A percentile compares a stretch with the other conserved stretches of the same genome.
phyloP scores from a whole-genome alignment of 2,113 vertebrate genomes.

The Merops nubicus region DNA sequence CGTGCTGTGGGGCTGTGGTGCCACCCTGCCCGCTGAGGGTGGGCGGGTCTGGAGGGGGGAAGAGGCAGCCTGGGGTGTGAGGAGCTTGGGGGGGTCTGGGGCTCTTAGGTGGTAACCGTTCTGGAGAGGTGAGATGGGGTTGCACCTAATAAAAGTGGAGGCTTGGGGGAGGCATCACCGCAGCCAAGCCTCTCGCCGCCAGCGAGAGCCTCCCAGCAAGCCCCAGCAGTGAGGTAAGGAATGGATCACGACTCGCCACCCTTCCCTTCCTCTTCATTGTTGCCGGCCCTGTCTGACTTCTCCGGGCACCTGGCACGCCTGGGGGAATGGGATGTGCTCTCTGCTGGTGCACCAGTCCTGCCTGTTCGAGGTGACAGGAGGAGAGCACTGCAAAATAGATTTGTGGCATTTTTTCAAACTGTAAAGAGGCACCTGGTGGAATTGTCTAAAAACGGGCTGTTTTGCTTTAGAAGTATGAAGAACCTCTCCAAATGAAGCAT shows the following conservation, averaged over 20 bases:
- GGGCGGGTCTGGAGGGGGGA: background rate
- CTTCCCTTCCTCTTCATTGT: background rate
- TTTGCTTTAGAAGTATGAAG: background rate
- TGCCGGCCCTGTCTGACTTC: background rate
- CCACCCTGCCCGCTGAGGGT: accelerated
- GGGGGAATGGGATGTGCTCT: no score
- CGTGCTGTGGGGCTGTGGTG: accelerated
- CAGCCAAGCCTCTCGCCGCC: accelerated
- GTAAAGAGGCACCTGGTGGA: background rate
- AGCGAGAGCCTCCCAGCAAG: background rate
- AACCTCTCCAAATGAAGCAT: background rate
- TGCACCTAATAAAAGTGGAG: no score
- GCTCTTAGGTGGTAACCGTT: accelerated
- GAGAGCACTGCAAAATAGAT: background rate
- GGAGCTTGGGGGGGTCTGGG: no score
- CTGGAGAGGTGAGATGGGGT: background rate
- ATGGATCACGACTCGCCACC: accelerated
- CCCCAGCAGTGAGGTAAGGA: background rate
- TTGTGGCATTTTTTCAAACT: background rate
- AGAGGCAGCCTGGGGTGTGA: accelerated
- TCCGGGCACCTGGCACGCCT: accelerated
- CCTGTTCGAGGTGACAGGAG: background rate
- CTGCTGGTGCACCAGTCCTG: accelerated
- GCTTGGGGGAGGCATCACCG: accelerated
- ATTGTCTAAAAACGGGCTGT: background rate